Conservation (phyloP, 2,888 invertebrate genomes). For the Lasius fuliginosus region DNA sequence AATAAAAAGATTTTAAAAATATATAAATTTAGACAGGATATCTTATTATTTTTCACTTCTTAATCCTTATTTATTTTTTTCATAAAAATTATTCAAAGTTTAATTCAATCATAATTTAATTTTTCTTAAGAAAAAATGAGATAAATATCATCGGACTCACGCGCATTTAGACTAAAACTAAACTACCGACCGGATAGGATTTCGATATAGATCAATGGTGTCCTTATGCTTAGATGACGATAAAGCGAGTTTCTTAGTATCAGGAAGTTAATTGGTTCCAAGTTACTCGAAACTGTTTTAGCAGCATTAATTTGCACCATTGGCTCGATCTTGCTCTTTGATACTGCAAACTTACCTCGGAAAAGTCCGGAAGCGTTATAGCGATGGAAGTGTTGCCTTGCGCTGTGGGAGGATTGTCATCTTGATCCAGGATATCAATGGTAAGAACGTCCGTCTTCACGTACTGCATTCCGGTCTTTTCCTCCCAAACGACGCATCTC, state of each 20-base stretch:
- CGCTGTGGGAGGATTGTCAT: slow-evolving; percentile 86
- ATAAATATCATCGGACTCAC: not conserved
- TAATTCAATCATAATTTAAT: not conserved
- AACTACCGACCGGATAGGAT: not conserved
- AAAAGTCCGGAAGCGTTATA: slow-evolving; percentile 82
- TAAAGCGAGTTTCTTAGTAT: slow-evolving; percentile 30
- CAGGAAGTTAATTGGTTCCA: slow-evolving; percentile 23
- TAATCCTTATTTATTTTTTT: not conserved
- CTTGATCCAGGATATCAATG: slow-evolving; percentile 87
- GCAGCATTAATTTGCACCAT: not conserved
- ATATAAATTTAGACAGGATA: not conserved
- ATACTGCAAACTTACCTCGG: slow-evolving; percentile 75
- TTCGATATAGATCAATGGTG: not conserved
- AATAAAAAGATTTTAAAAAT: not conserved
- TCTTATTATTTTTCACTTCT: not conserved
- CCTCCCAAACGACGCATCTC: slow-evolving; percentile 86
- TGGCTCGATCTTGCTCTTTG: not conserved
- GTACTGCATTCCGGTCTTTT: slow-evolving; percentile 81
- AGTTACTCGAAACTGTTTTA: not conserved
- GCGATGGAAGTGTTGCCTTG: slow-evolving; percentile 82
- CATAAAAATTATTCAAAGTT: not conserved
- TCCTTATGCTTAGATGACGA: not conserved
- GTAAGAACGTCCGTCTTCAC: slow-evolving; percentile 82
- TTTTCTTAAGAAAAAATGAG: not conserved
- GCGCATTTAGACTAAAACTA: not conserved